Evolutionary conservation across 2,113 vertebrate genomes (phyloP), one percentile per base, ranked within the genome.

Genomic region (Uria lomvia): DNA sequence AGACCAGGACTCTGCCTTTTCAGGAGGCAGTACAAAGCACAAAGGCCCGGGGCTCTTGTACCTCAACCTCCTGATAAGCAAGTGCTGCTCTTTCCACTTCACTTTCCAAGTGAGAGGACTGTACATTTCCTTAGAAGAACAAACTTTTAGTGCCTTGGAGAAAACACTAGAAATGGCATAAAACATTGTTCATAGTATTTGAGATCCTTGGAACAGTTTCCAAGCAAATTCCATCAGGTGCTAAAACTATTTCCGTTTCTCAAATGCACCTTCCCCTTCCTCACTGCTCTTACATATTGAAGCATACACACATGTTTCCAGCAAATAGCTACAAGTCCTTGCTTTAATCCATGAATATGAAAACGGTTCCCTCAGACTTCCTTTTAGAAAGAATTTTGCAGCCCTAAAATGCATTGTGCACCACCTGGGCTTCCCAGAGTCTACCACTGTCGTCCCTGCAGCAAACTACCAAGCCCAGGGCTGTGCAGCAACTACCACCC

Each of bases 401-500:
- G n/a, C 34, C 62, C 53, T 49, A 36, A 79, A 88, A 68, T 3
- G 13, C 32, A 43, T 19, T 0, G 4, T 20, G 34, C 7, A 49
- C 38, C 32, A 11, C 7, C 29, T 62, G 22, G 40, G 8, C 62
- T 68, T 65, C 52, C 56, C 50, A 71, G 22, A 22, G 29, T 6
- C 38, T 27, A 22, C 32, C 8, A 6, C 9, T 5, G 3, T 0
- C n/a, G 17, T 20, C 17, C 53, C 49, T 49, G 75, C 29, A 73
- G 81, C 52, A 32, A 56, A 0, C 30, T 43, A 4, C 8, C n/a
- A 73, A 2, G 2, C 19, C 15, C 0, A 0, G 45, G 17, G 32
- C 68, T 53, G 55, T 32, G 80, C 65, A 55, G 55, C 32, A 40
- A 1, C 22, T 5, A 4, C 60, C 2, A 2, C 2, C 6, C 7